These are phyloP conservation scores for Melikaiella ostensackeni DNA, from an alignment of 2,888 invertebrate species.

Conservation along the genomic window DNA sequence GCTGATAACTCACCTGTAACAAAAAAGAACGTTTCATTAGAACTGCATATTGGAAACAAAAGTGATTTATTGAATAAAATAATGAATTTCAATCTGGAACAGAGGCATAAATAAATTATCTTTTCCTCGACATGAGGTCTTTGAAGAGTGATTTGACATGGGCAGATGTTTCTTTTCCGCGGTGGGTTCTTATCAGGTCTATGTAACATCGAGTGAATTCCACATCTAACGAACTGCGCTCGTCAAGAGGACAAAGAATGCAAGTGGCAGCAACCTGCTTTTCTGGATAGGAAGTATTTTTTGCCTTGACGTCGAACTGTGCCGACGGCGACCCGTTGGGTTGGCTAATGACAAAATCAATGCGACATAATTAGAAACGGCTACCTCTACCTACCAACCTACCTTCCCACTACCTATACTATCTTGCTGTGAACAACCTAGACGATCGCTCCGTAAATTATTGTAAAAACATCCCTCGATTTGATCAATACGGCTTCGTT, in stretches of 20 bases:
- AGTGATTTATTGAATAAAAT: neutral
- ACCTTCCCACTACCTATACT: constrained; percentile 44
- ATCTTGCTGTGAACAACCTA: constrained; percentile 47
- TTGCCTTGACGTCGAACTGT: constrained; percentile 61
- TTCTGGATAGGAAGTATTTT: constrained; percentile 64
- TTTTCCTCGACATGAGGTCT: neutral
- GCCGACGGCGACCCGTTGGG: constrained; percentile 64
- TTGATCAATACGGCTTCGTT: constrained; percentile 68
- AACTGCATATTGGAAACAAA: neutral
- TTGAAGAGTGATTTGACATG: neutral
- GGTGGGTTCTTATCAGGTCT: neutral
- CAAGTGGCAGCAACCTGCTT: constrained; percentile 43
- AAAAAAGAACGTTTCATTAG: constrained; percentile 28
- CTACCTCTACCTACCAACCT: constrained; percentile 55
- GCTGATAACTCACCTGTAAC: constrained; percentile 14
- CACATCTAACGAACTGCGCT: constrained; percentile 44
- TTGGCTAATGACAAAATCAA: constrained; percentile 76
- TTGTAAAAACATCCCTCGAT: constrained; percentile 73
- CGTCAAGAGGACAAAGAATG: constrained; percentile 43
- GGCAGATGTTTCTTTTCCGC: constrained; percentile 16
- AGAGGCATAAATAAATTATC: neutral
- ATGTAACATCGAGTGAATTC: constrained; percentile 32
- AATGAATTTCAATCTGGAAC: neutral
- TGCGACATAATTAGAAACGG: constrained; percentile 74
- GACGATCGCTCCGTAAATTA: constrained; percentile 64